A percentile compares a stretch with the other conserved stretches of the same genome.
These are phyloP conservation scores for Brachystomella parvula DNA, from an alignment of 1,140 invertebrate species.

Conservation along the genomic window DNA sequence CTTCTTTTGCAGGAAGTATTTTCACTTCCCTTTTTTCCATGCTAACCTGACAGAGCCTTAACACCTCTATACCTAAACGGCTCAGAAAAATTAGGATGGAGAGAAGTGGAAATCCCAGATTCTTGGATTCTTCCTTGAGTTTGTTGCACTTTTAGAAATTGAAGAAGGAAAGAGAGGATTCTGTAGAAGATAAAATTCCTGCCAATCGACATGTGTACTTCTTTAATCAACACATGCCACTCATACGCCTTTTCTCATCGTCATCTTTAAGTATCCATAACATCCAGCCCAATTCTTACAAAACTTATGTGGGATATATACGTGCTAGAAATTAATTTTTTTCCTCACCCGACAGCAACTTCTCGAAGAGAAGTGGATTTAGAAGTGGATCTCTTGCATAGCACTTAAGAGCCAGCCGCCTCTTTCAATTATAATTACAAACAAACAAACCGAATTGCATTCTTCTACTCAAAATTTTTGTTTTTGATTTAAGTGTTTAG, in stretches of 20 bases:
- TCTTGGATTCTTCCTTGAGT: too few species aligned
- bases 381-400: background rate
- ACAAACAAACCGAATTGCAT: slow-evolving; percentile 4
- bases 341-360: too few species aligned
- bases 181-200: background rate
- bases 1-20: too few species aligned
- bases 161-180: background rate
- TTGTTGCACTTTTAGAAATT: slow-evolving; percentile 7
- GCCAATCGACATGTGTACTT: slow-evolving; percentile 19
- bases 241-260: too few species aligned
- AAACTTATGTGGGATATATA: background rate
- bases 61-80: too few species aligned
- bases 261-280: too few species aligned
- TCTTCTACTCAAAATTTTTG: too few species aligned
- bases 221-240: slow-evolving; percentile 28
- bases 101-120: background rate
- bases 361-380: background rate
- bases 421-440: background rate
- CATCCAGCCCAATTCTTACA: slow-evolving; percentile 23
- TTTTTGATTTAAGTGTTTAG: too few species aligned
- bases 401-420: background rate
- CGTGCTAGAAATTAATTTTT: slow-evolving; percentile 9
- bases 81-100: background rate
- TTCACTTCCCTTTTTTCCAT: too few species aligned
- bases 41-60: too few species aligned